Conservation (phyloP, 2,888 invertebrate species). For the Parascotia fuliginaria region DNA sequence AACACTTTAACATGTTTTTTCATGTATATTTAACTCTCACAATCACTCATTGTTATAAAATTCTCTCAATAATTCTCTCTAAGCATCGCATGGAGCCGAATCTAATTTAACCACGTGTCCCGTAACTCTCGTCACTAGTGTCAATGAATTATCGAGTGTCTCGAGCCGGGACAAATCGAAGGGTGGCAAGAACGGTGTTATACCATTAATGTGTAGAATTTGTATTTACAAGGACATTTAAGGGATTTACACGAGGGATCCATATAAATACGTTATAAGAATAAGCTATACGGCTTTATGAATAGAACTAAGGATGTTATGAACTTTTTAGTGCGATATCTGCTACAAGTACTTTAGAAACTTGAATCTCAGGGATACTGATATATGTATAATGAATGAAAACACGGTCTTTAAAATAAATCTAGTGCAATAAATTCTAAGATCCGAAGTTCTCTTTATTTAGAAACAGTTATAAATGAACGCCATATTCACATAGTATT, state of each 20-base stretch:
- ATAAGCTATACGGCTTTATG: no score
- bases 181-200: slow-evolving; percentile 47
- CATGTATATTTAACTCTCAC: background rate
- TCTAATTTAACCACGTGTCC: slow-evolving; percentile 57
- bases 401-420: no score
- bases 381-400: no score
- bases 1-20: background rate
- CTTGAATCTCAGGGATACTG: no score
- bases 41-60: background rate
- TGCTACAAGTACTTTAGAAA: no score
- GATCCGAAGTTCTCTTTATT: no score
- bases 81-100: background rate
- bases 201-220: slow-evolving; percentile 29
- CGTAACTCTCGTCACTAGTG: slow-evolving; percentile 53
- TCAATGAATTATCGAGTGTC: slow-evolving; percentile 79
- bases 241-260: slow-evolving; percentile 13
- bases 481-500: no score
- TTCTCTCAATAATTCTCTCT: background rate
- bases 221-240: slow-evolving; percentile 37
- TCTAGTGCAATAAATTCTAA: no score
- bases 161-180: slow-evolving; percentile 55
- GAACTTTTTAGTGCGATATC: no score
- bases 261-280: no score
- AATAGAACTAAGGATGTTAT: no score
- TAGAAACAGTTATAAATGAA: no score